Conservation (phyloP, 2,113 vertebrate species). For the Psilopsiagon aymara region DNA sequence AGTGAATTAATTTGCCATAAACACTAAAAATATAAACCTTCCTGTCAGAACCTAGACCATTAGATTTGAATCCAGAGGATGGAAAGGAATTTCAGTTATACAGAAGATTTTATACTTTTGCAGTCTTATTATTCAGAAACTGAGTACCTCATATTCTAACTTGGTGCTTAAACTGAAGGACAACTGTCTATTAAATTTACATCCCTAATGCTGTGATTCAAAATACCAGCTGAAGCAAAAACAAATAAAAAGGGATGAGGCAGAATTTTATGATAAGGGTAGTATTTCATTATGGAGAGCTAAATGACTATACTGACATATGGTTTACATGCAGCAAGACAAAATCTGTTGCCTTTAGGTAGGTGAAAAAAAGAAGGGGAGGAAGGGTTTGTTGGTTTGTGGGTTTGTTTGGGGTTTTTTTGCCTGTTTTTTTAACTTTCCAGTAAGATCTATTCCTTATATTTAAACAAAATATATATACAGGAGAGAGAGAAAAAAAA, state of each 20-base stretch:
- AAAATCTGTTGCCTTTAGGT: background rate
- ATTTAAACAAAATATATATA: background rate
- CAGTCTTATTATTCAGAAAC: constrained; percentile 25
- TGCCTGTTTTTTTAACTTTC: background rate
- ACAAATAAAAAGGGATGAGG: background rate
- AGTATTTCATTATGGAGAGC: background rate
- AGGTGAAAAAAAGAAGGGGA: background rate
- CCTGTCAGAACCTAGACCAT: constrained; percentile 40
- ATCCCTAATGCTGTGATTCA: background rate
- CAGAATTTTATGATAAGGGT: background rate
- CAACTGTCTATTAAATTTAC: constrained; percentile 35
- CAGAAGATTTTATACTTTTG: background rate
- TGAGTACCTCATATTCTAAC: constrained; percentile 8
- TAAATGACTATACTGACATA: background rate
- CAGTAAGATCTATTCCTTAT: background rate
- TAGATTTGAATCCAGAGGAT: constrained; percentile 39
- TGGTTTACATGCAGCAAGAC: background rate
- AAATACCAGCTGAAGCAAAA: constrained; percentile 38
- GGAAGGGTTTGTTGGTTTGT: too few species aligned
- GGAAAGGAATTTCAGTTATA: constrained; percentile 18
- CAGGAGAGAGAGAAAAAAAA: background rate
- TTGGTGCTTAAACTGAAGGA: constrained; percentile 30
- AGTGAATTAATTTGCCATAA: constrained; percentile 66
- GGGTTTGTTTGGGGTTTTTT: background rate
- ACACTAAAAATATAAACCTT: constrained; percentile 60